Base-by-base conservation (phyloP, 2,113 vertebrate genomes). In the Hemicordylus capensis region DNA sequence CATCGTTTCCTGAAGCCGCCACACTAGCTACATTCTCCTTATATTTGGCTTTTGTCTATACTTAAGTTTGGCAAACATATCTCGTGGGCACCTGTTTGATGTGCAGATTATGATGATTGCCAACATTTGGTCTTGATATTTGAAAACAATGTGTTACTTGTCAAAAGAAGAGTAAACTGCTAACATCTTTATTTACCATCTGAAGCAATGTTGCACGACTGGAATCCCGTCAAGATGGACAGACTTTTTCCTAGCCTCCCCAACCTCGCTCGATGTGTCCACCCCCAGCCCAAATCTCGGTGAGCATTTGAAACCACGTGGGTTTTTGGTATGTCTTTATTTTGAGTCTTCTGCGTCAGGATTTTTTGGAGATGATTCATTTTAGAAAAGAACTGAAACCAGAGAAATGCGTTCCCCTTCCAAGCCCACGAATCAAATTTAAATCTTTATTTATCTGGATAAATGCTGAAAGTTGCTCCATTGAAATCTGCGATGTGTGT, bases 181-280 rank as follows among this genome's bases (percentile, higher is more conserved):
- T 94, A 94, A 93, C 93, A 93, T 95, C 94, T 95, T 95, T 95
- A 94, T 95, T 95, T 95, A 94, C 94, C 92, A 83, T 63, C 88
- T 79, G 87, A 92, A 89, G 88, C 48, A 89, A 90, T 9, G 1
- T 80, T 51, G 89, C 88, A 90, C 86, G 86, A 70, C 84, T 95
- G 94, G 94, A 92, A 92, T 73, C 15, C 85, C 56, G 91, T 94
- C 93, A 94, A 95, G 93, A 94, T 85, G 89, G 93, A 89, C 89
- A 87, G 90, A 87, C 92, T 91, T 87, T 94, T 91, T 86, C 85
- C 92, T 80, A 42, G 56, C 54, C 48, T 39, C n/a, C 67, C 66
- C 39, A 20, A 63, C 34, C 51, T 61, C 76, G 15, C 4, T 64
- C 61, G 22, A 12, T 88, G 70, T 91, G 56, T 48, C 76, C 42